Base-by-base conservation (phyloP, 2,113 vertebrate species). In the Eudorcas thomsonii region DNA sequence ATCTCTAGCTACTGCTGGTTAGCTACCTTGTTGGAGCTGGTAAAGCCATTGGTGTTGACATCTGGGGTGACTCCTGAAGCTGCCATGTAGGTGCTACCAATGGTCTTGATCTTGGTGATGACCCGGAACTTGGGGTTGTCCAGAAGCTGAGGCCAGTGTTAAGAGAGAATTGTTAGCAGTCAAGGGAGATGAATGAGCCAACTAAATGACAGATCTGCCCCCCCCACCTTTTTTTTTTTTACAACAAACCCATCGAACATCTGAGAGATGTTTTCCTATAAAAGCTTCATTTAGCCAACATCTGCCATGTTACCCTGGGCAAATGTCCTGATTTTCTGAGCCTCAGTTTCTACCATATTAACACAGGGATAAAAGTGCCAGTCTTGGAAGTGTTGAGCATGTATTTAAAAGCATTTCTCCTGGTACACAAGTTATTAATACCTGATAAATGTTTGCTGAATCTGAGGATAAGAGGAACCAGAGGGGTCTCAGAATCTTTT, bases 31-130 rank as follows among this genome's bases (percentile, higher is more conserved):
- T 98, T 98, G 96, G 99, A 99, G 86, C 96, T 96, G 13, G 99
- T 98, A 52, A 98, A 99, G 10, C 99, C 99, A 0, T 99, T 99
- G 96, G 98, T 96, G 3, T 98, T 99, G 74, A 98, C 97, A 6
- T 99, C 98, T 0, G 99, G 99, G 9, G 99, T 99, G 91, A 99
- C 99, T 0, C 99, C 99, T 0, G 99, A 99, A 9, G 99, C 99
- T 0, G 99, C 99, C 99, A 99, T 99, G 91, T 99, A 99, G 82
- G 99, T 99, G 98, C 99, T 99, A 97, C 99, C 99, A 0, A 99
- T 99, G 88, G 99, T 99, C 98, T 99, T 99, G 98, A 99, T 99
- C 98, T 99, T 99, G 91, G 99, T 99, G 97, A 99, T 99, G 97
- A 99, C 99, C 28, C 99, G 99, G 98, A 99, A 99, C 77, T 99